These are phyloP conservation scores for Cydia strobilella DNA, from an alignment of 1,140 invertebrate species.

Conservation along the genomic window DNA sequence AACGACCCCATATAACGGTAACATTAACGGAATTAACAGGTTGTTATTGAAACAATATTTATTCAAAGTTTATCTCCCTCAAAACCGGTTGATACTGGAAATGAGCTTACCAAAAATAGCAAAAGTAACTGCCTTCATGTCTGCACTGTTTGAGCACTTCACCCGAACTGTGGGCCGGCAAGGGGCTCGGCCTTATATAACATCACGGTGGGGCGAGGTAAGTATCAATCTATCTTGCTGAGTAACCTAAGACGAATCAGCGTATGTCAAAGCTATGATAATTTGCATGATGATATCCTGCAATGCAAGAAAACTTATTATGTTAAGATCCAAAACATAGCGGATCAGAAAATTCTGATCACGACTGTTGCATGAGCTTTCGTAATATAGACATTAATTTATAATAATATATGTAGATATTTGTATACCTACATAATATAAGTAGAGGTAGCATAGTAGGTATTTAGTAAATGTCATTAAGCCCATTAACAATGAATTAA, in stretches of 20 bases:
- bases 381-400: no score
- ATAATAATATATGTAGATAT: no score
- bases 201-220: conserved; percentile 31
- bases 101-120: conserved; percentile 58
- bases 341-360: no score
- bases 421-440: no score
- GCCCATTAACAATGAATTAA: no score
- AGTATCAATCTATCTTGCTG: conserved; percentile 4
- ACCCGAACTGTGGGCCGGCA: conserved; percentile 47
- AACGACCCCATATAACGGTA: not conserved
- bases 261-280: not conserved
- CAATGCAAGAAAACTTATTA: not conserved
- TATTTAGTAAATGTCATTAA: no score
- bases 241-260: conserved; percentile 17
- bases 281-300: not conserved
- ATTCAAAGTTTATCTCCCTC: conserved; percentile 15
- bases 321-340: not conserved
- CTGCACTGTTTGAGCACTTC: conserved; percentile 40
- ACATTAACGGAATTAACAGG: not conserved
- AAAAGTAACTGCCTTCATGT: conserved; percentile 56
- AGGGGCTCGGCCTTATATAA: conserved; percentile 54
- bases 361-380: no score
- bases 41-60: not conserved
- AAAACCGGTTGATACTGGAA: not conserved
- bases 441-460: no score